phyloP scores from a whole-genome alignment of 2,888 invertebrate genomes.

The Tipula confusa region DNA sequence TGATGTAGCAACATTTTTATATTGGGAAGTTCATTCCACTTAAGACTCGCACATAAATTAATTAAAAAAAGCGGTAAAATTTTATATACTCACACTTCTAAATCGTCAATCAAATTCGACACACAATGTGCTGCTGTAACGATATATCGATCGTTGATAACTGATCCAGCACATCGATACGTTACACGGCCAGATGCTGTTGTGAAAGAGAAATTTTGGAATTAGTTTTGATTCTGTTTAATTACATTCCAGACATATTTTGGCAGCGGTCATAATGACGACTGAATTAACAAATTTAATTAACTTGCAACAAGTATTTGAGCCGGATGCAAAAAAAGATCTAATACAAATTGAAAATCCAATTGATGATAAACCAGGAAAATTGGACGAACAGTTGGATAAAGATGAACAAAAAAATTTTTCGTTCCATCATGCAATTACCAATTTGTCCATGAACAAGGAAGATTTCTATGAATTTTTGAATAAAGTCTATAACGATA shows the following conservation, averaged over 20 bases:
- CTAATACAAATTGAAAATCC: not conserved
- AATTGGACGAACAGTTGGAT: not conserved
- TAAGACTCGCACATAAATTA: not conserved
- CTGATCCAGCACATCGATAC: constrained; percentile 52
- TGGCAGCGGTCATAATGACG: not conserved
- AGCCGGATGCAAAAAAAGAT: not conserved
- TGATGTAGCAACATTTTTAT: not conserved
- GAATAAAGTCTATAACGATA: constrained; percentile 33
- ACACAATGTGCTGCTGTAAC: constrained; percentile 61
- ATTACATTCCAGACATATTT: no score
- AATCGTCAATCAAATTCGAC: constrained; percentile 50
- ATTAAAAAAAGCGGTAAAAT: not conserved
- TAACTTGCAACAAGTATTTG: not conserved
- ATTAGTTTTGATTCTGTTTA: not conserved
- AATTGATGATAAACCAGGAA: not conserved
- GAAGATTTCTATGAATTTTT: not conserved
- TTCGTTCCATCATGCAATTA: not conserved
- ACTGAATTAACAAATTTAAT: not conserved
- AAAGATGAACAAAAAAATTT: not conserved
- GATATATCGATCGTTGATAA: constrained; percentile 55
- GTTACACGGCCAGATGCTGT: constrained; percentile 41
- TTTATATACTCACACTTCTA: constrained; percentile 47
- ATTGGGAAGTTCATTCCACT: not conserved
- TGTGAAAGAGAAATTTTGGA: not conserved
- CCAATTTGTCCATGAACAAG: not conserved